Conservation (phyloP, 2,888 invertebrate genomes). For the Cosmia trapezina region DNA sequence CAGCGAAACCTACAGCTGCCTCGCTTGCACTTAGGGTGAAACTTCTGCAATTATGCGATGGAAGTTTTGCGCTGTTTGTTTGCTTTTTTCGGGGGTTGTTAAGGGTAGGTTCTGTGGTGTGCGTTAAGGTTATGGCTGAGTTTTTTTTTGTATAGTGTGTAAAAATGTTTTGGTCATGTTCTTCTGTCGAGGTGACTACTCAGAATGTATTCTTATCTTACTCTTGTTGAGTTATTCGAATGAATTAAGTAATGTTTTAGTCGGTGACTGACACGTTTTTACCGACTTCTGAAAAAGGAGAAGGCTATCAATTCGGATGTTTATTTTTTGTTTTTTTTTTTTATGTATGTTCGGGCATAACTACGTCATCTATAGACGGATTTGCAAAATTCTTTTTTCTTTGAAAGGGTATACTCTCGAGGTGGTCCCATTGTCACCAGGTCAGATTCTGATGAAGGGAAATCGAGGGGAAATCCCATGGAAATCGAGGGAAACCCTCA, state of each 20-base stretch:
- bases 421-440: too few species aligned
- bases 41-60: slow-evolving; percentile 45
- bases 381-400: too few species aligned
- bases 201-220: background rate
- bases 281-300: too few species aligned
- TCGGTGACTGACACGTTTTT: too few species aligned
- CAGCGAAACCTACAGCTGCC: slow-evolving; percentile 65
- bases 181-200: background rate
- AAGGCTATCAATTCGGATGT: too few species aligned
- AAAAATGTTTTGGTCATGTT: background rate
- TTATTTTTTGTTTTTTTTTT: too few species aligned
- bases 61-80: slow-evolving; percentile 38
- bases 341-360: too few species aligned
- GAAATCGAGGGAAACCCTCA: too few species aligned
- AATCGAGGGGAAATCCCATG: too few species aligned
- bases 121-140: slow-evolving; percentile 3
- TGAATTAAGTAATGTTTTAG: background rate
- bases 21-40: slow-evolving; percentile 67
- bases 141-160: background rate
- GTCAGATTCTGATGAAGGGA: too few species aligned
- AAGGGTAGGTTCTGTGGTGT: slow-evolving; percentile 16
- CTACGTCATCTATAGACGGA: too few species aligned
- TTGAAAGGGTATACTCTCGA: too few species aligned
- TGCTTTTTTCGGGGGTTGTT: slow-evolving; percentile 42
- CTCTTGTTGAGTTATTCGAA: background rate